Evolutionary conservation across 2,113 vertebrate species (phyloP), one percentile per base, ranked within the genome.

Genomic region (Chrysochloris asiatica): DNA sequence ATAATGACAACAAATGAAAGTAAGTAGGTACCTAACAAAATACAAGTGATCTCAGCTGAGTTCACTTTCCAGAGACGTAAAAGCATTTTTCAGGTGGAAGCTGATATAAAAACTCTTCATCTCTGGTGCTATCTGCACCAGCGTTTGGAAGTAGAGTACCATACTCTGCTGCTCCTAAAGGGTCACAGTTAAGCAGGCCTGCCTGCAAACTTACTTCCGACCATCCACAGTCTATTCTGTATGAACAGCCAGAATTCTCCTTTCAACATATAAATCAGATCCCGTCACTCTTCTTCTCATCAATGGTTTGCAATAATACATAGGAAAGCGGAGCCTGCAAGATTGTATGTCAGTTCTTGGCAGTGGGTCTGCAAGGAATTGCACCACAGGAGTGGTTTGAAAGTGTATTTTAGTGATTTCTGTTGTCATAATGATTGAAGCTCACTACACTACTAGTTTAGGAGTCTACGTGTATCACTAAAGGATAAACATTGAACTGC

Each of bases 1-100:
- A 12, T 36, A 88, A 88, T 72, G 45, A 71, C 24, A 69, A 83
- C 67, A 90, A 94, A 47, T 88, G 78, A 86, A 88, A 67, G 63
- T 71, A 80, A 77, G 47, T 72, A 72, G 67, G 47, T 72, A 36
- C 26, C 30, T 45, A 33, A 47, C 43, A 86, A 59, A 89, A 52
- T 21, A 14, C 50, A 79, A 75, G 65, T 56, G 63, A 75, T 36
- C 52, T 26, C 63, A n/a, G 28, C 65, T 56, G 71, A 45, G 5
- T 28, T 30, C 45, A 78, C 22, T 84, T n/a, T 63, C 19, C 33
- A 65, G 52, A 63, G 81, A 80, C 17, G 38, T 43, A 7, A 79
- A 56, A 8, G 75, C 78, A 45, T 28, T 83, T 26, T 26, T n/a
- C 16, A 65, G 38, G 16, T 50, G n/a, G 45, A n/a, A 45, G 17